Evolutionary conservation across 2,888 invertebrate species (phyloP).

Genomic region (Agrilus biguttatus): DNA sequence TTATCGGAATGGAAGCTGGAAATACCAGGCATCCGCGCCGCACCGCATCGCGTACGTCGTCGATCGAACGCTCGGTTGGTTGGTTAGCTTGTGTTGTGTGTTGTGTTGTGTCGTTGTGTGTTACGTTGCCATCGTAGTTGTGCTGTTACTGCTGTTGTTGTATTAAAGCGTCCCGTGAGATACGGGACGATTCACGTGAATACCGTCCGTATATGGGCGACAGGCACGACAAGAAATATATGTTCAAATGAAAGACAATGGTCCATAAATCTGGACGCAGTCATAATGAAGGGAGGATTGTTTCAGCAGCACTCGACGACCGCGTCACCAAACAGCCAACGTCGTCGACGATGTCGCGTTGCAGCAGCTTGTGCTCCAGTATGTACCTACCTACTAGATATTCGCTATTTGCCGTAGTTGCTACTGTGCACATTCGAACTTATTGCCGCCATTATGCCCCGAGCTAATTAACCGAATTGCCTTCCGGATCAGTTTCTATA

Average conservation of each 20-base stretch:
- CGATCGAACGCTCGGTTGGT: no score
- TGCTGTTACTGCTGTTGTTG: no score
- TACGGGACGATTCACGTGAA: constrained; percentile 20
- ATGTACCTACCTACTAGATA: no score
- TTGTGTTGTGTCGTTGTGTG: no score
- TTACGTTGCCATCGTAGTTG: no score
- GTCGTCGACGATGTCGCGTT: background rate
- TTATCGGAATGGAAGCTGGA: background rate
- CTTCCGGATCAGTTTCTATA: constrained; percentile 13
- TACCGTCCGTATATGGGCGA: constrained; percentile 20
- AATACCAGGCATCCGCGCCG: constrained; percentile 9
- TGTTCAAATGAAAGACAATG: constrained; percentile 35
- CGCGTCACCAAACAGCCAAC: background rate
- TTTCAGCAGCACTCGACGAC: background rate
- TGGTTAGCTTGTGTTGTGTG: no score
- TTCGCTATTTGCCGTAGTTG: constrained; percentile 8
- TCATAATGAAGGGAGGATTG: constrained; percentile 13
- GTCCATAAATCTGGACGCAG: constrained; percentile 30
- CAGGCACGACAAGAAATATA: constrained; percentile 26
- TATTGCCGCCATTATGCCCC: constrained; percentile 19
- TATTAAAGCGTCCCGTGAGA: constrained; percentile 19
- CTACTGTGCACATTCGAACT: constrained; percentile 17
- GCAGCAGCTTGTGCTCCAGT: background rate
- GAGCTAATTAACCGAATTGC: constrained; percentile 23
- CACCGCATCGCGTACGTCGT: background rate